Percentiles rank a stretch among this genome's conserved stretches.
Evolutionary conservation across 1,140 invertebrate species (phyloP).

Genomic region (Popillia japonica): DNA sequence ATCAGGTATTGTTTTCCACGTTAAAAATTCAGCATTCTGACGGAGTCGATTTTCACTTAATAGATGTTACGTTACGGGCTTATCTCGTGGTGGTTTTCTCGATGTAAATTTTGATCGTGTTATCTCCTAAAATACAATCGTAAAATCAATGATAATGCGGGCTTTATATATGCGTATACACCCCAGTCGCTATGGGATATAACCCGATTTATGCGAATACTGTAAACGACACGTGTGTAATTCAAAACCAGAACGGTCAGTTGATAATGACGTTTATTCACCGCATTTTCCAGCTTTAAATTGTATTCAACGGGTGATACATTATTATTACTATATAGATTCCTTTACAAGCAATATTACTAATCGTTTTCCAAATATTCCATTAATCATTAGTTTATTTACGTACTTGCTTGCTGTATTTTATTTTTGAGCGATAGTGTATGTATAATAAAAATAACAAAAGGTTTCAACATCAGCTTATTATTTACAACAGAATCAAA

Average conservation of each 20-base stretch:
- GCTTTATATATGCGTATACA: background rate
- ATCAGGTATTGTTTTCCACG: background rate
- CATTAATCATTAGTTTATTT: too few species aligned
- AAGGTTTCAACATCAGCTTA: background rate
- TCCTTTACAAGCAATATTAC: too few species aligned
- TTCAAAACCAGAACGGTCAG: background rate
- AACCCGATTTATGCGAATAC: background rate
- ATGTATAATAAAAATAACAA: too few species aligned
- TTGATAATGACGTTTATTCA: background rate
- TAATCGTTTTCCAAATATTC: too few species aligned
- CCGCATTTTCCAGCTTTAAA: background rate
- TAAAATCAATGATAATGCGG: background rate
- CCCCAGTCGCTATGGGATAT: background rate
- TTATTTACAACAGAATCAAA: slow-evolving; percentile 10
- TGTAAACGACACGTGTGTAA: background rate
- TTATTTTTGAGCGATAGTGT: too few species aligned
- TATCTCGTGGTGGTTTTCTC: too few species aligned
- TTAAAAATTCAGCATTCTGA: background rate
- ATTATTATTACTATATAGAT: too few species aligned
- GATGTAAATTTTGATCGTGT: too few species aligned
- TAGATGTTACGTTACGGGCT: too few species aligned
- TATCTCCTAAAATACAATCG: background rate
- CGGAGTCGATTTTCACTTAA: too few species aligned
- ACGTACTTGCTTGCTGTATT: too few species aligned
- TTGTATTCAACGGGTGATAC: too few species aligned